Evolutionary conservation across 92 coral and sea anemone genomes (phyloP).

Genomic region (Palythoa caribaeorum): DNA sequence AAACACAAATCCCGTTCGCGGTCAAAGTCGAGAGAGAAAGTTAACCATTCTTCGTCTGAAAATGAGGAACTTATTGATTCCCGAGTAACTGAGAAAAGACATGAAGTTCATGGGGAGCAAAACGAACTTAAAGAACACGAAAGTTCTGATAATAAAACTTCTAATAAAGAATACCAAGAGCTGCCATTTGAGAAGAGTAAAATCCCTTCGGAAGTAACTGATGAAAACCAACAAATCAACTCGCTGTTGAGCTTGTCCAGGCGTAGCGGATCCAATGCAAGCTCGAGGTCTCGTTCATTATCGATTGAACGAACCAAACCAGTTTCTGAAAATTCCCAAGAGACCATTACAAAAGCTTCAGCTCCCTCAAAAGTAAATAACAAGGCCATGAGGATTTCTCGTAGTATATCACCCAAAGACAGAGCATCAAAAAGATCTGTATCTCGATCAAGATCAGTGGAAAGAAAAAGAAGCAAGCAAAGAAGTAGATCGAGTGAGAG

Average conservation of each 20-base stretch:
- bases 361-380: neutral
- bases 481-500: conserved; percentile 49
- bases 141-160: neutral
- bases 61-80: neutral
- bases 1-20: conserved; percentile 69
- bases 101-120: neutral
- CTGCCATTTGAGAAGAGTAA: neutral
- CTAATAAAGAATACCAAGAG: neutral
- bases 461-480: conserved; percentile 43
- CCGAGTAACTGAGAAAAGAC: neutral
- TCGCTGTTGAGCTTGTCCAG: neutral
- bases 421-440: neutral
- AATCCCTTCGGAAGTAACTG: neutral
- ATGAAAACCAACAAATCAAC: neutral
- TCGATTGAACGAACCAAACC: conserved; percentile 24
- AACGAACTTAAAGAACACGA: neutral
- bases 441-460: conserved; percentile 10
- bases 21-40: conserved; percentile 67
- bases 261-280: conserved; percentile 39
- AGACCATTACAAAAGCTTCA: neutral
- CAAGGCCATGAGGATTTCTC: conserved; percentile 1
- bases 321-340: conserved; percentile 4
- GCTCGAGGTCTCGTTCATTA: conserved; percentile 55
- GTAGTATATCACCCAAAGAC: conserved; percentile 11
- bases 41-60: neutral